These are phyloP conservation scores for Ctenoplectra terminalis DNA, from an alignment of 1,140 invertebrate species.

Conservation along the genomic window DNA sequence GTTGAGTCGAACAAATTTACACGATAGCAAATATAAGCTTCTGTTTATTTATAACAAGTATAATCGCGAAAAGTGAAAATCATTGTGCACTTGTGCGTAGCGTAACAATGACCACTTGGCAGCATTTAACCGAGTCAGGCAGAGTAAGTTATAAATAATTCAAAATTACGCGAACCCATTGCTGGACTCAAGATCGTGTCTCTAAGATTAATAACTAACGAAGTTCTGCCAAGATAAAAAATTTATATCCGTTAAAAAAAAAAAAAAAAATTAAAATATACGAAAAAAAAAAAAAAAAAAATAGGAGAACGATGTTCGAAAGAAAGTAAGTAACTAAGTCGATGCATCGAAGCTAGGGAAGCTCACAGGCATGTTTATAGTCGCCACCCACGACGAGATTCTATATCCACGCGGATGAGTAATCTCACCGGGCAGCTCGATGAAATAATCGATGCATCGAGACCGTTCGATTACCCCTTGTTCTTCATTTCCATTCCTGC, in stretches of 20 bases:
- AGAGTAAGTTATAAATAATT: conserved; percentile 4
- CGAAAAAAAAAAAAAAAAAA: too few relatives aligned
- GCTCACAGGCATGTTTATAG: conserved; percentile 33
- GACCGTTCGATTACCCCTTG: conserved; percentile 43
- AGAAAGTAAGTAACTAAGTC: neutral
- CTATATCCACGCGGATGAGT: conserved; percentile 51
- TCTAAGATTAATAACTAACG: too few relatives aligned
- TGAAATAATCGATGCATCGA: conserved; percentile 54
- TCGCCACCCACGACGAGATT: conserved; percentile 44
- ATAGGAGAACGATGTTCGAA: neutral
- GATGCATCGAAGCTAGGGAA: conserved; percentile 26
- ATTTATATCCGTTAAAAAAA: too few relatives aligned
- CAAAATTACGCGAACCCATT: neutral
- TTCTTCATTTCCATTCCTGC: neutral
- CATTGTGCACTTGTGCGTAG: neutral
- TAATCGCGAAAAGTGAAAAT: neutral
- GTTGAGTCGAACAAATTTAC: too few relatives aligned
- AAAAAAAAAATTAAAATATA: too few relatives aligned
- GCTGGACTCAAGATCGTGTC: neutral
- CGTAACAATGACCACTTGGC: conserved; percentile 14
- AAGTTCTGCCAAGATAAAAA: too few relatives aligned
- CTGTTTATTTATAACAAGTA: neutral
- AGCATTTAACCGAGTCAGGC: neutral
- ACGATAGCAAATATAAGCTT: too few relatives aligned
- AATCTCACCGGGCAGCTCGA: conserved; percentile 32